These are phyloP conservation scores for Campoplex nolae DNA, from an alignment of 2,888 invertebrate species.

Conservation along the genomic window DNA sequence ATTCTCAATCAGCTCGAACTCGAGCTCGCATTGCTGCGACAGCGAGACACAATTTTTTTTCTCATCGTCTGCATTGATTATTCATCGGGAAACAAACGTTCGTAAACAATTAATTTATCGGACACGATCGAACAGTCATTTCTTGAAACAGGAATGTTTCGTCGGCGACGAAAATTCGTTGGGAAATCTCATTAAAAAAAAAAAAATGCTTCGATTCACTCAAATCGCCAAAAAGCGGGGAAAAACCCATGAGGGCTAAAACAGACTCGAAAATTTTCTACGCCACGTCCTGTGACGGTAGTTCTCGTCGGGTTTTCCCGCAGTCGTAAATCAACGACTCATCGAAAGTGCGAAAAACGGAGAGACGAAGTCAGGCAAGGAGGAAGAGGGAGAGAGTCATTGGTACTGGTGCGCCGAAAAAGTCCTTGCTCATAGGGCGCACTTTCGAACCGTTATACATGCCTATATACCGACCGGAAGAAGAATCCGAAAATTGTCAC, in stretches of 20 bases:
- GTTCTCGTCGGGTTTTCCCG: constrained; percentile 56
- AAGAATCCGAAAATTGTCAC: constrained; percentile 36
- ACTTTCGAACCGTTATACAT: constrained; percentile 41
- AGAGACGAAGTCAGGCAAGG: not conserved
- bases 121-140: too few relatives aligned
- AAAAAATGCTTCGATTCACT: not conserved
- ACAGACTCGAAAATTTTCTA: constrained; percentile 11
- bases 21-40: not conserved
- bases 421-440: constrained; percentile 32
- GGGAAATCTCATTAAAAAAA: not conserved
- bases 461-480: constrained; percentile 41
- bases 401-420: constrained; percentile 43
- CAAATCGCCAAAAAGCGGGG: constrained; percentile 2
- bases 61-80: not conserved
- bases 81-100: not conserved
- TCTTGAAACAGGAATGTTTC: not conserved
- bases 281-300: not conserved
- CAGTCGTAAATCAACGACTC: constrained; percentile 61
- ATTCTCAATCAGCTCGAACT: constrained; percentile 1
- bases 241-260: constrained; percentile 33
- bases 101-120: too few relatives aligned
- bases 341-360: constrained; percentile 13
- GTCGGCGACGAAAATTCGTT: not conserved
- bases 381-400: constrained; percentile 13
- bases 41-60: not conserved